phyloP scores from a whole-genome alignment of 2,888 invertebrate species.

The Drosophila pseudotakahashii region DNA sequence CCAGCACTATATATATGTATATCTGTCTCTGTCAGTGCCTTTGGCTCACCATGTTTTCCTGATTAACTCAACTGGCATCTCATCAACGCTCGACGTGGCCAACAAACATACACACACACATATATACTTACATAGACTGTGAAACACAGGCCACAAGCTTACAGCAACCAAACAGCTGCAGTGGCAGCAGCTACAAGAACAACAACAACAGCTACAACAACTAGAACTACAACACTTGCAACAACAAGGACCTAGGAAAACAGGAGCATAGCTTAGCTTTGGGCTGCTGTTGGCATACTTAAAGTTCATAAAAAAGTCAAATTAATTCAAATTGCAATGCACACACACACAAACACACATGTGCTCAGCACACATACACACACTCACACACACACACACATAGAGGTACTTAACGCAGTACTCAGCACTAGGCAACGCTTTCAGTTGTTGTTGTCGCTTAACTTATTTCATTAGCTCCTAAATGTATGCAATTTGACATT shows the following conservation, averaged over 20 bases:
- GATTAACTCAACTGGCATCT: constrained; percentile 49
- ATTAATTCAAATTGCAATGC: constrained; percentile 74
- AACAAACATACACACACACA: not conserved
- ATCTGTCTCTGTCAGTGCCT: constrained; percentile 18
- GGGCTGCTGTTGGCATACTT: constrained; percentile 68
- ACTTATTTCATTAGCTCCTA: constrained; percentile 80
- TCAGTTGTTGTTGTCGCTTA: constrained; percentile 63
- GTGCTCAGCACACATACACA: constrained; percentile 22
- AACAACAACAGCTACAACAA: constrained; percentile 9
- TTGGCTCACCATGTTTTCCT: constrained; percentile 41
- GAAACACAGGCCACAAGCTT: constrained; percentile 53
- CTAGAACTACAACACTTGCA: constrained; percentile 14
- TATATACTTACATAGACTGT: not conserved
- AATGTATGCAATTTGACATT: constrained; percentile 80
- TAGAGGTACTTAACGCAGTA: constrained; percentile 56
- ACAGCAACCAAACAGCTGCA: constrained; percentile 32
- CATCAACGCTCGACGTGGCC: constrained; percentile 31
- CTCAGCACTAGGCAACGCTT: constrained; percentile 47
- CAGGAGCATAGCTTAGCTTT: constrained; percentile 47
- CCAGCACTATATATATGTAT: not conserved
- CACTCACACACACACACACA: constrained; percentile 17
- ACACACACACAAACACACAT: constrained; percentile 37
- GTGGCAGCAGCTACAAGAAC: constrained; percentile 13
- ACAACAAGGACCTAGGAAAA: constrained; percentile 30
- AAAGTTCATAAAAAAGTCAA: constrained; percentile 70